Conservation (phyloP, 2,113 vertebrate species). For the Pygoscelis adeliae region DNA sequence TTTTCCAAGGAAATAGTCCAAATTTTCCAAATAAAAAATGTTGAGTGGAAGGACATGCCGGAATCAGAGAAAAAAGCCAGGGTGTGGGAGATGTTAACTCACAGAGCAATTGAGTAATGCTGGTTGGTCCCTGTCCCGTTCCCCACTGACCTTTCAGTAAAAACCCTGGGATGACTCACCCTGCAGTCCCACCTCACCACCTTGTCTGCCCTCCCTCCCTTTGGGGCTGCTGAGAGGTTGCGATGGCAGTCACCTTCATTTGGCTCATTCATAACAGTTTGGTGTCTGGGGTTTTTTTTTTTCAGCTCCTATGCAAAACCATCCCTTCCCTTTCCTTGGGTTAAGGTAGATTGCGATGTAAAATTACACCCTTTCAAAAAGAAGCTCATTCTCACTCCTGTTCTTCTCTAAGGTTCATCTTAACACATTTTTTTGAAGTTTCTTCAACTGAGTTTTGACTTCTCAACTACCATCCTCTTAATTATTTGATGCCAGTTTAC, state of each 20-base stretch:
- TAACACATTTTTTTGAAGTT: background rate
- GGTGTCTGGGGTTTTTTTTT: background rate
- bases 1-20: conserved; percentile 21
- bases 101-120: conserved; percentile 55
- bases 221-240: background rate
- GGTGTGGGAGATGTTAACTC: conserved; percentile 54
- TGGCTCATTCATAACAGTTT: background rate
- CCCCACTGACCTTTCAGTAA: conserved; percentile 39
- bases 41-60: background rate
- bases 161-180: conserved; percentile 14
- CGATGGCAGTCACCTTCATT: background rate
- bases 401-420: background rate
- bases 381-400: background rate
- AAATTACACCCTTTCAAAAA: background rate
- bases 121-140: conserved; percentile 12
- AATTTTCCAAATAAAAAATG: conserved; percentile 48
- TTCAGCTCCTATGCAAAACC: background rate
- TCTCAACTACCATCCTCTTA: background rate
- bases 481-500: background rate
- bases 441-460: background rate
- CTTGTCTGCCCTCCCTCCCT: background rate
- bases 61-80: background rate
- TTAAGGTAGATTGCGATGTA: background rate
- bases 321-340: background rate
- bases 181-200: background rate